Conservation (phyloP, 2,113 vertebrate genomes). For the Semnornis frantzii region DNA sequence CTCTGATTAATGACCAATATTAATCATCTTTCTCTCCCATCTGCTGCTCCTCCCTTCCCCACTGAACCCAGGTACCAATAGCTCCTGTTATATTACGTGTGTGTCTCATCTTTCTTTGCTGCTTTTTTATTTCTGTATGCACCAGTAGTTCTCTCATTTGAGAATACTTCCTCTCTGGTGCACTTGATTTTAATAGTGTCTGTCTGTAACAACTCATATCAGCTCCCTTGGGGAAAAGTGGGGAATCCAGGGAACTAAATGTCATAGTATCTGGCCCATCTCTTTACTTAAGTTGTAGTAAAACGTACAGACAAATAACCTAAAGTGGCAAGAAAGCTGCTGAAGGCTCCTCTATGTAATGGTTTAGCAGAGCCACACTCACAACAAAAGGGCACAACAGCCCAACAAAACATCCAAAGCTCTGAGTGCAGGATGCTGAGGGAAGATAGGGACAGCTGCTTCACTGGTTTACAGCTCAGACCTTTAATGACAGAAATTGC, state of each 20-base stretch:
- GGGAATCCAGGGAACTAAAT: conserved; percentile 54
- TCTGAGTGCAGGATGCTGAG: background rate
- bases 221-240: conserved; percentile 47
- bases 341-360: conserved; percentile 35
- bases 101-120: background rate
- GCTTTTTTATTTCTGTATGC: conserved; percentile 2
- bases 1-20: conserved; percentile 67
- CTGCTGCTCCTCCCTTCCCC: conserved; percentile 49
- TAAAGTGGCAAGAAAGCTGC: conserved; percentile 46
- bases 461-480: background rate
- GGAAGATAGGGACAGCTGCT: background rate
- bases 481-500: background rate
- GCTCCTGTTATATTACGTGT: conserved; percentile 30
- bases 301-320: conserved; percentile 49
- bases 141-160: conserved; percentile 45
- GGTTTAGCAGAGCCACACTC: background rate
- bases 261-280: conserved; percentile 49
- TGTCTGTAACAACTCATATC: conserved; percentile 61
- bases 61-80: conserved; percentile 46
- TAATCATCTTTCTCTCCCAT: conserved; percentile 57
- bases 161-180: conserved; percentile 56
- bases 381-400: conserved; percentile 12
- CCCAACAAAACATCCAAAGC: background rate
- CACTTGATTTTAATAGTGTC: conserved; percentile 66
- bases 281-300: conserved; percentile 37